phyloP scores from a whole-genome alignment of 2,113 vertebrate genomes.

The Pogonocichla stellata region DNA sequence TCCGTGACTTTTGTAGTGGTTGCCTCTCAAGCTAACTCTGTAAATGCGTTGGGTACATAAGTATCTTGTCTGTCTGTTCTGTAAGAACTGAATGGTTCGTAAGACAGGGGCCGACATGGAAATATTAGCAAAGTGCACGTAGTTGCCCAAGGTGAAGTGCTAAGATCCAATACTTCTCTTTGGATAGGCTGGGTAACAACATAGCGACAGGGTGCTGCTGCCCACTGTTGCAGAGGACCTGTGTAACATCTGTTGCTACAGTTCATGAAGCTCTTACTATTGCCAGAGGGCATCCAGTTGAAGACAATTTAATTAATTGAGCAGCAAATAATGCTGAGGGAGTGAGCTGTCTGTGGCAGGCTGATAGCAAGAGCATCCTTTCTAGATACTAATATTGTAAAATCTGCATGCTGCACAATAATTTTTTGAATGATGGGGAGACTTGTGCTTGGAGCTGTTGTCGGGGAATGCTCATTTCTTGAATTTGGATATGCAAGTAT shows the following conservation, averaged over 20 bases:
- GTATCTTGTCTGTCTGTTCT: neutral
- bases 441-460: neutral
- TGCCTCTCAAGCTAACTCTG: neutral
- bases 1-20: neutral
- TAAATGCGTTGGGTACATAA: neutral
- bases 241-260: neutral
- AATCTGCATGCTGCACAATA: neutral
- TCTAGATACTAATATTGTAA: neutral
- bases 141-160: neutral
- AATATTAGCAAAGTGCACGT: neutral
- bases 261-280: neutral
- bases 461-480: neutral
- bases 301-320: neutral
- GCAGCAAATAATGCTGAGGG: neutral
- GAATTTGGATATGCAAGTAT: neutral
- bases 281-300: neutral
- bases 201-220: neutral
- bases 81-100: neutral
- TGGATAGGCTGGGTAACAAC: neutral
- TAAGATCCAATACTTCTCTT: neutral
- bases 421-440: neutral
- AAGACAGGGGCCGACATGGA: fast-evolving
- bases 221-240: neutral
- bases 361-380: neutral
- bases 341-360: neutral